Conservation (phyloP, 2,888 invertebrate species). For the Sicus ferrugineus region DNA sequence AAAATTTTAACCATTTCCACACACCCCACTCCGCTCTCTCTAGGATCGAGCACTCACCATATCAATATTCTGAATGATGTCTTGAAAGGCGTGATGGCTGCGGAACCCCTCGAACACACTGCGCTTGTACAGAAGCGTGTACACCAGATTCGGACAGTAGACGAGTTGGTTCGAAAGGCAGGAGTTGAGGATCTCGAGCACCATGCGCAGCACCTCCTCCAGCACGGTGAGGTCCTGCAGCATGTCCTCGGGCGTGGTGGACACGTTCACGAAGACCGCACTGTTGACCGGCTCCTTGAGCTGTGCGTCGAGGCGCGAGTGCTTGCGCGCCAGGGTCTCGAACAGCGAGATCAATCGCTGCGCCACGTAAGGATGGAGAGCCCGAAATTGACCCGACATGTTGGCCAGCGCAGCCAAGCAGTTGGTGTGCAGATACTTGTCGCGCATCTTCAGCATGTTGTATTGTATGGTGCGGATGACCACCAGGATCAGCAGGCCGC, state of each 20-base stretch:
- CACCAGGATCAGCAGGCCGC: conserved; percentile 91
- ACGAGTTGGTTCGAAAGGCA: conserved; percentile 87
- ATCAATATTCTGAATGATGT: conserved; percentile 94
- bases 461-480: conserved; percentile 97
- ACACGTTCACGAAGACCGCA: conserved; percentile 58
- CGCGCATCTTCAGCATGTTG: conserved; percentile 95
- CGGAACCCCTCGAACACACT: conserved; percentile 88
- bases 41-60: conserved; percentile 68
- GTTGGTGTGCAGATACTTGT: conserved; percentile 98
- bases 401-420: conserved; percentile 98
- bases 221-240: conserved; percentile 90
- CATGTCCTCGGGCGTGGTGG: conserved; percentile 62
- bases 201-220: conserved; percentile 96
- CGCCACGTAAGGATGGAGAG: conserved; percentile 94
- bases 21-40: neutral
- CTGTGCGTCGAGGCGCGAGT: conserved; percentile 73
- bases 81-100: conserved; percentile 88
- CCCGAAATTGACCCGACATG: conserved; percentile 93
- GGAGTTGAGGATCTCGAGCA: conserved; percentile 96
- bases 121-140: conserved; percentile 92
- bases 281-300: conserved; percentile 65
- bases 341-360: conserved; percentile 92
- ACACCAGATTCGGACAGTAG: conserved; percentile 91
- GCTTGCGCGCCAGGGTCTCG: conserved; percentile 89
- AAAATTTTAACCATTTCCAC: neutral